phyloP scores from a whole-genome alignment of 2,113 vertebrate species.

The Garra rufa region DNA sequence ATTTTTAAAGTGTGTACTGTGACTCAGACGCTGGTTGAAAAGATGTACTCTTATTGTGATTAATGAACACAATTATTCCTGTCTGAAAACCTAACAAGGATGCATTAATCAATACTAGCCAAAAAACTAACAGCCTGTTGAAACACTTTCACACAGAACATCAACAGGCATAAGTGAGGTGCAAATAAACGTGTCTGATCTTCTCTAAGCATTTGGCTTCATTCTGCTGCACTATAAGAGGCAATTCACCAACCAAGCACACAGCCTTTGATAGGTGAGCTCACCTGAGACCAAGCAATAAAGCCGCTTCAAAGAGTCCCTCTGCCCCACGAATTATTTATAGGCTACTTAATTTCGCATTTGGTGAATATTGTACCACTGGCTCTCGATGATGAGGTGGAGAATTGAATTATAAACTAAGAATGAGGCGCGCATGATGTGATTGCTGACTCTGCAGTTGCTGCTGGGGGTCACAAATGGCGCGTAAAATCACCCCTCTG shows the following conservation, averaged over 20 bases:
- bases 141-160: neutral
- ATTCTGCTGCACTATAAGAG: neutral
- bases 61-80: neutral
- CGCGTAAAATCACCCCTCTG: neutral
- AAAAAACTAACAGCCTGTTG: constrained; percentile 14
- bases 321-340: neutral
- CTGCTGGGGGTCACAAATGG: constrained; percentile 2
- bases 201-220: neutral
- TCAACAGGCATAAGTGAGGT: neutral
- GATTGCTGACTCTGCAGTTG: constrained; percentile 4
- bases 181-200: neutral
- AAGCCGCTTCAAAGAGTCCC: neutral
- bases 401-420: constrained; percentile 20
- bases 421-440: neutral
- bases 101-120: neutral
- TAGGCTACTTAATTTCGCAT: constrained; percentile 2
- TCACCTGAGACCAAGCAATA: constrained; percentile 6
- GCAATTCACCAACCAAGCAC: neutral
- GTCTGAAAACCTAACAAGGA: neutral
- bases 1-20: neutral
- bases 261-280: neutral
- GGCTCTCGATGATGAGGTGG: neutral
- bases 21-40: neutral
- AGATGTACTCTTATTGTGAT: neutral
- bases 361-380: neutral